Percentiles rank a stretch among this genome's conserved stretches.
Conservation (phyloP, 1,140 invertebrate species). For the Magallana ariakensis region DNA sequence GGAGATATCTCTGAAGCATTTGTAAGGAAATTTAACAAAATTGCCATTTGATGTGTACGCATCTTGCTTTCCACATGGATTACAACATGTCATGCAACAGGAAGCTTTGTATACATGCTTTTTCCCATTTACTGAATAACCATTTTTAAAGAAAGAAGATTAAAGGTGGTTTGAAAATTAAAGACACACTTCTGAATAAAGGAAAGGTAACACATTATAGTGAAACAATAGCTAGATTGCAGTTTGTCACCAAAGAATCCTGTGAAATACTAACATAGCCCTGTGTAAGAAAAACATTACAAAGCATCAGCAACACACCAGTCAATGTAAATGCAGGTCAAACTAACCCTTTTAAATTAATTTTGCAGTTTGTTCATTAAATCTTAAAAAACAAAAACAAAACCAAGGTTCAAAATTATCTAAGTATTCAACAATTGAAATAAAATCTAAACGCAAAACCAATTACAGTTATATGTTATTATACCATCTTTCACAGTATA, state of each 20-base stretch:
- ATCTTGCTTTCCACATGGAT: conserved; percentile 7
- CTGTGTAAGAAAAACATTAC: conserved; percentile 21
- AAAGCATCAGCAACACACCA: background rate
- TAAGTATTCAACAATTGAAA: too few species aligned
- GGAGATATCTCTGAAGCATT: too few species aligned
- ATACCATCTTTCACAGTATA: too few species aligned
- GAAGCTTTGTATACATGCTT: too few species aligned
- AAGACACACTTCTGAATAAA: conserved; percentile 34
- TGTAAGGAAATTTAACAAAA: background rate
- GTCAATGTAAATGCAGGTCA: background rate
- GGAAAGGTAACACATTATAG: background rate
- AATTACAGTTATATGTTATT: too few species aligned
- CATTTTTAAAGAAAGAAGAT: too few species aligned
- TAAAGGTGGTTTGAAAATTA: background rate
- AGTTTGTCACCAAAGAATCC: conserved; percentile 23
- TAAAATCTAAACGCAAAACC: too few species aligned
- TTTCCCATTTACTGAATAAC: background rate
- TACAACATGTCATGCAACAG: conserved; percentile 5
- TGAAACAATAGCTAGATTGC: background rate
- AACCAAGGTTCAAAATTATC: too few species aligned
- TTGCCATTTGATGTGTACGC: background rate
- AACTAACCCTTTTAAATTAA: background rate
- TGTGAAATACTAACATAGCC: conserved; percentile 43
- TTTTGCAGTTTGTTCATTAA: background rate
- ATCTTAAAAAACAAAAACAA: too few species aligned